phyloP scores from a whole-genome alignment of 2,113 vertebrate genomes.

The Rissa tridactyla region DNA sequence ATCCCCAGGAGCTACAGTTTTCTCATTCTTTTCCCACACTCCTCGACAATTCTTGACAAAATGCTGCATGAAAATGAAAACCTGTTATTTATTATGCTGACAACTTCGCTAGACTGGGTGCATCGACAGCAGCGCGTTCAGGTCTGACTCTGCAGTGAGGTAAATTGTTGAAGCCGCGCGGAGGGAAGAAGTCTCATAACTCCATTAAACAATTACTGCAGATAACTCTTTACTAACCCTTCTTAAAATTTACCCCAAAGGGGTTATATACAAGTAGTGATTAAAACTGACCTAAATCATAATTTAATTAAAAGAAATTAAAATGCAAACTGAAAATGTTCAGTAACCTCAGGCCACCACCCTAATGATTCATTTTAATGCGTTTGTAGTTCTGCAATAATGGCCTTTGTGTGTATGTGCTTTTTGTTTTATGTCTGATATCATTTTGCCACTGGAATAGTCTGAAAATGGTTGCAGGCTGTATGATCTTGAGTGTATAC shows the following conservation, averaged over 20 bases:
- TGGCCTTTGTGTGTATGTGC: not conserved
- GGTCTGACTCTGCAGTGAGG: not conserved
- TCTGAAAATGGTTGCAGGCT: not conserved
- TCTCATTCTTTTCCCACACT: not conserved
- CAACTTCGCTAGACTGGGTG: not conserved
- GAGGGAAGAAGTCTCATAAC: not conserved
- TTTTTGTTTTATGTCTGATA: slow-evolving; percentile 24
- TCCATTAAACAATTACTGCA: slow-evolving; percentile 19
- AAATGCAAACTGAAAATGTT: slow-evolving; percentile 38
- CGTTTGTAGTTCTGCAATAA: slow-evolving; percentile 13
- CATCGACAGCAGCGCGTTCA: not conserved
- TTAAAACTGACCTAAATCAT: slow-evolving; percentile 68
- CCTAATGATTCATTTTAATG: slow-evolving; percentile 52
- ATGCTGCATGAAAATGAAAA: not conserved
- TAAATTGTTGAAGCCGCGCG: not conserved
- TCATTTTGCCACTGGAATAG: not conserved
- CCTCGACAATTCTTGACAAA: not conserved
- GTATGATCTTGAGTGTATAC: not conserved
- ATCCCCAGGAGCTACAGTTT: not conserved
- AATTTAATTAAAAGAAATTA: slow-evolving; percentile 69
- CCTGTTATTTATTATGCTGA: not conserved
- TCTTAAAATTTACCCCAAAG: slow-evolving; percentile 40
- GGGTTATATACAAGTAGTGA: slow-evolving; percentile 40
- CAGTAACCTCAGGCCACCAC: slow-evolving; percentile 32
- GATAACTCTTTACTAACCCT: slow-evolving; percentile 31